These are phyloP conservation scores for Watsonalla binaria DNA, from an alignment of 2,888 invertebrate species.

Conservation along the genomic window DNA sequence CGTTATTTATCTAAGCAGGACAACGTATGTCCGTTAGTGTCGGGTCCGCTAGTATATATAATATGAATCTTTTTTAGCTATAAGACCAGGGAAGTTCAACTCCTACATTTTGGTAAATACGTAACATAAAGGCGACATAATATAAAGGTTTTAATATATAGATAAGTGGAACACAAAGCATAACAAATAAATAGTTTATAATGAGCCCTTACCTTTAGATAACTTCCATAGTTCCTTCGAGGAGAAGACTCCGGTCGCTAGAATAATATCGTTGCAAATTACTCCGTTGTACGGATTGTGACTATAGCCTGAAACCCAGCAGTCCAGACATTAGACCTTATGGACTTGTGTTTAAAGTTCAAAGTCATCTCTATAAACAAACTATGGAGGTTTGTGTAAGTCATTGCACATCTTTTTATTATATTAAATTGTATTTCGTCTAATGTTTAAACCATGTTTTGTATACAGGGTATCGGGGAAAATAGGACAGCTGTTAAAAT, in stretches of 20 bases:
- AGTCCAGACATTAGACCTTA: slow-evolving; percentile 38
- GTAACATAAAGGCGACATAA: too few relatives aligned
- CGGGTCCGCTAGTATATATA: too few relatives aligned
- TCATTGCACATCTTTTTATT: slow-evolving; percentile 2
- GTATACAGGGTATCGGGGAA: too few relatives aligned
- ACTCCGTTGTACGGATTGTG: slow-evolving; percentile 99
- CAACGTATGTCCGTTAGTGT: too few relatives aligned
- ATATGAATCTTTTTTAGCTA: too few relatives aligned
- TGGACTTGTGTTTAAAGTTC: slow-evolving; percentile 14
- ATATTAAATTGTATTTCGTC: too few relatives aligned
- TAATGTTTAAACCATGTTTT: too few relatives aligned
- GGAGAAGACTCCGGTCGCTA: slow-evolving; percentile 99
- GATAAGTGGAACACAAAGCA: slow-evolving; percentile 4
- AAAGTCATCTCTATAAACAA: slow-evolving; percentile 32
- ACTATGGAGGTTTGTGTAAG: slow-evolving; percentile 32
- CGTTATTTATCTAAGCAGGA: too few relatives aligned
- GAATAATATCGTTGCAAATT: slow-evolving; percentile 99
- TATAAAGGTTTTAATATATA: neutral
- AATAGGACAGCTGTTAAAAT: too few relatives aligned
- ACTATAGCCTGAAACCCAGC: slow-evolving; percentile 84
- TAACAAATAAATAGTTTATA: slow-evolving; percentile 5
- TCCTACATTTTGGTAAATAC: too few relatives aligned
- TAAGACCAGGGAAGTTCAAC: too few relatives aligned
- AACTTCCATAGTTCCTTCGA: slow-evolving; percentile 99
- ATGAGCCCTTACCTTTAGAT: slow-evolving; percentile 88